These are phyloP conservation scores for Vimba vimba DNA, from an alignment of 2,113 vertebrate species.

Conservation along the genomic window DNA sequence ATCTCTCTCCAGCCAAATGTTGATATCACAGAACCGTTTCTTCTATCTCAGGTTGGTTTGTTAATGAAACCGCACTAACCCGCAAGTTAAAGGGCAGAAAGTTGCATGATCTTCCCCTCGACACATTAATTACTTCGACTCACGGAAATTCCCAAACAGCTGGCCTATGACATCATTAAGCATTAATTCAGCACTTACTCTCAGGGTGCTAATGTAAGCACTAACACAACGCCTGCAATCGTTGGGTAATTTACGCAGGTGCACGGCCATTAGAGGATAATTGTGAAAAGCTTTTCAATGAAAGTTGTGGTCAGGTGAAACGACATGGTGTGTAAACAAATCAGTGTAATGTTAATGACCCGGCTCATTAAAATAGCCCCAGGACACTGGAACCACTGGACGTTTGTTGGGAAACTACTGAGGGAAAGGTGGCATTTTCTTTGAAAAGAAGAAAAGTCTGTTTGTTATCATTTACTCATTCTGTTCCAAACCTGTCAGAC, in stretches of 20 bases:
- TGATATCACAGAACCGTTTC: constrained; percentile 55
- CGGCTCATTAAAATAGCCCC: constrained; percentile 9
- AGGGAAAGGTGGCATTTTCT: not conserved
- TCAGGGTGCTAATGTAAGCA: constrained; percentile 29
- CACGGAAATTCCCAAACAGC: constrained; percentile 7
- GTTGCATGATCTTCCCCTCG: constrained; percentile 2
- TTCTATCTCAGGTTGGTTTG: constrained; percentile 32
- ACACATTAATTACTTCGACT: constrained; percentile 19
- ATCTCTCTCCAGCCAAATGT: constrained; percentile 56
- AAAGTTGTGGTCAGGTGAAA: constrained; percentile 36
- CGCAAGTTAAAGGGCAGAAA: not conserved
- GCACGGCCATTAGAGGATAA: constrained; percentile 45
- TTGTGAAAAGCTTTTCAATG: constrained; percentile 37
- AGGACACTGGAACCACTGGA: not conserved
- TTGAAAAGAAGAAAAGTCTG: not conserved
- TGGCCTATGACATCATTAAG: constrained; percentile 51
- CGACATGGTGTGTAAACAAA: constrained; percentile 40
- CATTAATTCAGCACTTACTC: constrained; percentile 29
- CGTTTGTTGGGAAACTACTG: not conserved
- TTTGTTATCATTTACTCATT: too few species aligned
- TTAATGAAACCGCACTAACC: constrained; percentile 55
- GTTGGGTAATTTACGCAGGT: constrained; percentile 41
- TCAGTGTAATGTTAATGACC: constrained; percentile 25
- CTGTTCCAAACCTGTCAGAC: too few species aligned
- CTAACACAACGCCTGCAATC: constrained; percentile 45